phyloP scores from a whole-genome alignment of 1,140 invertebrate genomes.

The Aphis gossypii region DNA sequence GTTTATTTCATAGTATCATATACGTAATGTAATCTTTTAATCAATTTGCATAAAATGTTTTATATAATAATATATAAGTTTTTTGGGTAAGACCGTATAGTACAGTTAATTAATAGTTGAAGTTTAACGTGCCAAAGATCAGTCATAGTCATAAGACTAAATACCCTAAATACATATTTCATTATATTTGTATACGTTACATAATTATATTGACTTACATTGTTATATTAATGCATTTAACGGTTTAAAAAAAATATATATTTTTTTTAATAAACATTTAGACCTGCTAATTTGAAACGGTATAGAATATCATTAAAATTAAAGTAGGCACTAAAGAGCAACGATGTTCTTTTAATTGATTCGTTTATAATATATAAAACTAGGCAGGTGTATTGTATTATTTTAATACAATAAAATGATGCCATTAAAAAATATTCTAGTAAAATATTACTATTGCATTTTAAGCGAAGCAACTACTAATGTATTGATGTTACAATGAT shows the following conservation, averaged over 20 bases:
- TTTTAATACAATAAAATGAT: not conserved
- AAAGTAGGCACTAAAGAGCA: not conserved
- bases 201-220: not conserved
- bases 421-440: not conserved
- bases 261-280: not conserved
- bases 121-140: not conserved
- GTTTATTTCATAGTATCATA: not conserved
- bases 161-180: constrained; percentile 14
- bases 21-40: too few species aligned
- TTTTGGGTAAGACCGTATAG: too few species aligned
- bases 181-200: not conserved
- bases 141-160: not conserved
- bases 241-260: not conserved
- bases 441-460: not conserved
- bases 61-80: too few species aligned
- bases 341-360: not conserved
- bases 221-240: constrained; percentile 5
- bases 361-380: not conserved
- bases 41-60: too few species aligned
- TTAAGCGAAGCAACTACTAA: not conserved
- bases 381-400: not conserved
- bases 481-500: not conserved
- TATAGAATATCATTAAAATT: not conserved
- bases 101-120: too few species aligned
- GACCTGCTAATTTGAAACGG: not conserved